Conservation (phyloP, 2,113 vertebrate genomes). For the Herpetotheres cachinnans region DNA sequence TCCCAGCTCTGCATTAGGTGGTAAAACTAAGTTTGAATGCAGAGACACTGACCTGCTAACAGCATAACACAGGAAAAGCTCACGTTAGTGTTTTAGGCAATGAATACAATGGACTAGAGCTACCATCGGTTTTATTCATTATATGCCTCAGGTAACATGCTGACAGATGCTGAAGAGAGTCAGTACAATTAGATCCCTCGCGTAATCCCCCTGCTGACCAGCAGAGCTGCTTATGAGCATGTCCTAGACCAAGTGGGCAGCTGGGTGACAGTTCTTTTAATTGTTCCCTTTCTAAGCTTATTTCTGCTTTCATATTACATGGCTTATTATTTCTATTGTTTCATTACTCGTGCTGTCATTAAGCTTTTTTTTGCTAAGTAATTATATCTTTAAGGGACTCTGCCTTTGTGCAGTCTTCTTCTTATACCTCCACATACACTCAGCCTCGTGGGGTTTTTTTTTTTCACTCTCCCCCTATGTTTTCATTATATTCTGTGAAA, state of each 20-base stretch:
- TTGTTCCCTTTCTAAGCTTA: background rate
- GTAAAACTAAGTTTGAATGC: background rate
- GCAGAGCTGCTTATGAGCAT: background rate
- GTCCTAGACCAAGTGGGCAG: accelerated
- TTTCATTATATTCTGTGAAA: background rate
- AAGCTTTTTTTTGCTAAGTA: background rate
- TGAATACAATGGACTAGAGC: background rate
- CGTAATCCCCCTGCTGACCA: accelerated
- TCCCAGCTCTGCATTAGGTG: background rate
- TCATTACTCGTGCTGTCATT: background rate
- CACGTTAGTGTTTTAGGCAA: background rate
- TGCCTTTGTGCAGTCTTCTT: background rate
- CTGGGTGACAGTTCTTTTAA: background rate
- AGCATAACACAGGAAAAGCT: background rate
- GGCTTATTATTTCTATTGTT: background rate
- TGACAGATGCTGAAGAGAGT: background rate
- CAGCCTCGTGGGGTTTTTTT: background rate
- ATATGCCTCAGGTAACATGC: background rate
- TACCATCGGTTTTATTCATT: background rate
- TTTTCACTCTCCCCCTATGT: background rate
- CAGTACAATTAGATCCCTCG: accelerated
- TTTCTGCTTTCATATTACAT: background rate
- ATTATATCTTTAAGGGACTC: background rate
- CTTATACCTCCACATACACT: background rate
- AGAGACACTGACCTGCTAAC: background rate